phyloP scores from a whole-genome alignment of 1,140 invertebrate species.

The Spodoptera frugiperda region DNA sequence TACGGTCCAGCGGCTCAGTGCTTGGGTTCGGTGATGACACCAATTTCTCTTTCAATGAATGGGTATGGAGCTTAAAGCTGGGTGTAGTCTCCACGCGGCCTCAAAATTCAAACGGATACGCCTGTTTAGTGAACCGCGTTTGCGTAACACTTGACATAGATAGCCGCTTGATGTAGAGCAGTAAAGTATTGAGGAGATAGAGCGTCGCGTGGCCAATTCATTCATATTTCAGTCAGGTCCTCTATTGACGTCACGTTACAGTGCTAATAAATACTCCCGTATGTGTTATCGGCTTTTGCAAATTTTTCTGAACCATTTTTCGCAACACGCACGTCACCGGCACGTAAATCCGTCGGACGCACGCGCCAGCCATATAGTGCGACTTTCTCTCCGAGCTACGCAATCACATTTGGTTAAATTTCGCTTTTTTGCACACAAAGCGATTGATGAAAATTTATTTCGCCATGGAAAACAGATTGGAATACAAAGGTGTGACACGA shows the following conservation, averaged over 20 bases:
- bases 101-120: conserved; percentile 30
- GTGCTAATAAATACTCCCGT: conserved; percentile 38
- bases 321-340: conserved; percentile 59
- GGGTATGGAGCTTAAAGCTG: conserved; percentile 47
- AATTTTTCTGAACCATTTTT: conserved; percentile 56
- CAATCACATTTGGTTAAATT: conserved; percentile 66
- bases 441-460: conserved; percentile 48
- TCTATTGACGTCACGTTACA: conserved; percentile 21
- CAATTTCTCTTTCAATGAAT: conserved; percentile 84
- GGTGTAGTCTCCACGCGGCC: conserved; percentile 29
- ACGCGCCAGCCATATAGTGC: conserved; percentile 54
- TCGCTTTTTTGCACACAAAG: conserved; percentile 61
- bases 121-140: conserved; percentile 28
- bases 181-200: conserved; percentile 11
- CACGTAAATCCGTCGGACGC: conserved; percentile 57
- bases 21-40: conserved; percentile 77
- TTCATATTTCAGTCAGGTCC: conserved; percentile 15
- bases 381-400: conserved; percentile 63
- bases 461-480: background rate
- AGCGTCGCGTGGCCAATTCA: conserved; percentile 16
- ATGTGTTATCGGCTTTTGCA: conserved; percentile 47
- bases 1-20: conserved; percentile 61
- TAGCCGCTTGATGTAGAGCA: conserved; percentile 26
- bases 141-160: conserved; percentile 47
- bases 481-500: conserved; percentile 23